phyloP scores from a whole-genome alignment of 2,888 invertebrate species.

The Amphipyra berbera region DNA sequence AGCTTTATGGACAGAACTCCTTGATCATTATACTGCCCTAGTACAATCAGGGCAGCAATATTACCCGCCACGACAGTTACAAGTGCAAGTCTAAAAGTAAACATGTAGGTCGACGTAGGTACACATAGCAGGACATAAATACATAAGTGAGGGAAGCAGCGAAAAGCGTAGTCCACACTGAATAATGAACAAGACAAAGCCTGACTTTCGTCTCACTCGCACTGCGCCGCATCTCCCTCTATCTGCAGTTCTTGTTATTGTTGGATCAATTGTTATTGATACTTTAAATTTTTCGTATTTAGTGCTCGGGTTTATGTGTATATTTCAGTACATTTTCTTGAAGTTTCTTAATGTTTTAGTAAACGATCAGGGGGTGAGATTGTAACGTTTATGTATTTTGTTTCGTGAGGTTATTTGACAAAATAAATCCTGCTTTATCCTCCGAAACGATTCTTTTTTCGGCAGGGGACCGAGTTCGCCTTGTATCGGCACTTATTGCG shows the following conservation, averaged over 20 bases:
- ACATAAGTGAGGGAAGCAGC: conserved; percentile 63
- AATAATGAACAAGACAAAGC: conserved; percentile 74
- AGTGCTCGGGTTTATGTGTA: neutral
- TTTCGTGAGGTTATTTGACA: conserved; percentile 6
- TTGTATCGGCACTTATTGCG: conserved; percentile 36
- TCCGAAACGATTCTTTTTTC: conserved; percentile 18
- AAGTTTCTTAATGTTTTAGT: neutral
- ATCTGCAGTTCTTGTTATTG: conserved; percentile 30
- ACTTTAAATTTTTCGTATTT: conserved; percentile 13
- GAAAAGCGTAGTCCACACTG: conserved; percentile 71
- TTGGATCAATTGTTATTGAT: conserved; percentile 23
- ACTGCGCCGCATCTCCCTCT: conserved; percentile 48
- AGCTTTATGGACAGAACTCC: neutral
- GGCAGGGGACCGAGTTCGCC: conserved; percentile 16
- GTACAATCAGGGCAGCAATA: conserved; percentile 1
- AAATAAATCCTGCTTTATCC: conserved; percentile 15
- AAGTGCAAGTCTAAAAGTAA: conserved; percentile 24
- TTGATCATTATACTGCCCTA: neutral
- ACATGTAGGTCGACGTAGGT: conserved; percentile 52
- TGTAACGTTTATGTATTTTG: neutral
- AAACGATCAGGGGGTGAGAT: too few relatives aligned
- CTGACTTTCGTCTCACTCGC: conserved; percentile 57
- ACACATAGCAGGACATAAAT: conserved; percentile 46
- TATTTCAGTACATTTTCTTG: neutral
- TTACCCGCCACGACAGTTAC: conserved; percentile 5